Evolutionary conservation across 2,888 invertebrate species (phyloP), one percentile per base, ranked within the genome.

Genomic region (Plagiodera versicolora): DNA sequence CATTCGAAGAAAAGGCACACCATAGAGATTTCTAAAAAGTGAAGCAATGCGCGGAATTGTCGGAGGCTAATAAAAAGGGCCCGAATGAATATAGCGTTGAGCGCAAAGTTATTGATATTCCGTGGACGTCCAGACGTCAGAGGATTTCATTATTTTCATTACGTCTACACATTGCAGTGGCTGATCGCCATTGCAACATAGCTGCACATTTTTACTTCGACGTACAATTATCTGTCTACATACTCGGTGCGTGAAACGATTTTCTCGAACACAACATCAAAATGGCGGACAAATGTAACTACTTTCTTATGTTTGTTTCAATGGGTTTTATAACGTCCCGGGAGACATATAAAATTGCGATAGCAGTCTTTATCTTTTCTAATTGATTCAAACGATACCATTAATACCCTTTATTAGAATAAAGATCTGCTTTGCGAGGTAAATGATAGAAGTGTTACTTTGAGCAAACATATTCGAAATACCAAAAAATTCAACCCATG

Each of bases 191-290:
- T 73, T 71, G 72, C 69, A 68, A 68, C 70, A 74, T 74, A 70
- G 68, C 70, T 72, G 69, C 68, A 67, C 71, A 74, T 74, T 73
- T 74, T 73, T 74, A 71, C 72, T 68, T 70, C 67, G 69, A 72
- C 70, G 67, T 71, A 69, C 68, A 74, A 73, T 73, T 73, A 73
- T 71, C 72, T 61, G 73, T 72, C 71, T 72, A 72, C 72, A 71
- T 70, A 70, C 65, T 65, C 63, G 61, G 68, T 72, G 70, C 71
- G 70, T 71, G 70, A 73, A 70, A 69, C 69, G 69, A 71, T 74
- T 73, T 74, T 72, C 70, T 72, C 68, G 69, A 70, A 70, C 70
- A 67, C 70, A 67, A 67, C 65, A 66, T 68, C 69, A 70, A 72
- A 71, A 72, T 72, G 72, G 70, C 70, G 68, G 68, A 70, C 69